Percentiles rank a stretch among this genome's conserved stretches.
These are phyloP conservation scores for Pelobates fuscus DNA, from an alignment of 2,113 vertebrate species.

Conservation along the genomic window DNA sequence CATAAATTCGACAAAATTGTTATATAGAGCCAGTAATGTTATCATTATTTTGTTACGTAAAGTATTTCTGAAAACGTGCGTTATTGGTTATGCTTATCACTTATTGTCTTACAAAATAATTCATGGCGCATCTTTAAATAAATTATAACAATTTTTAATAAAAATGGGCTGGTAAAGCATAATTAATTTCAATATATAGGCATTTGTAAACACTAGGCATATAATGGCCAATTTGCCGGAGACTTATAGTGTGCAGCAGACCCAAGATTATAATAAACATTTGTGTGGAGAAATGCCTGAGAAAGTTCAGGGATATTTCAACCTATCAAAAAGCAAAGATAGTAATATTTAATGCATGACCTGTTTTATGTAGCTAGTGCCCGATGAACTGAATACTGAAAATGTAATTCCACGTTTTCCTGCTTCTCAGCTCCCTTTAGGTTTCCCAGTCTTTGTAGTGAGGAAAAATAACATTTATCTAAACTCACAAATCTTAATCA, in stretches of 20 bases:
- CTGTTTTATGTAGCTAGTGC: slow-evolving; percentile 46
- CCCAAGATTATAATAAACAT: neutral
- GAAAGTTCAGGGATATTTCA: neutral
- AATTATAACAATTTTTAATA: too few species aligned
- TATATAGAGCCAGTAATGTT: too few species aligned
- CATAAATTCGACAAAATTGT: too few species aligned
- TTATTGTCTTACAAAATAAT: too few species aligned
- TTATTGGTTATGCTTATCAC: too few species aligned
- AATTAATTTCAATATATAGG: too few species aligned
- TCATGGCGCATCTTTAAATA: too few species aligned
- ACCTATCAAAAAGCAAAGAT: neutral
- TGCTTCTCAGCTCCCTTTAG: slow-evolving; percentile 19
- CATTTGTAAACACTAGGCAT: too few species aligned
- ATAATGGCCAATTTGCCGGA: neutral
- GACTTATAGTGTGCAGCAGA: neutral
- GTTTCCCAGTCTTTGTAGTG: slow-evolving; percentile 55
- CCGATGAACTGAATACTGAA: slow-evolving; percentile 56
- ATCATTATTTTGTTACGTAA: too few species aligned
- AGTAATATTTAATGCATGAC: slow-evolving; percentile 7
- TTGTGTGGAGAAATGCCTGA: slow-evolving; percentile 4
- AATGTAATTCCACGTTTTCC: slow-evolving; percentile 13
- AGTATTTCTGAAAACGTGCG: too few species aligned
- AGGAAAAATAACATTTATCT: slow-evolving; percentile 58
- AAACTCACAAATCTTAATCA: slow-evolving; percentile 64
- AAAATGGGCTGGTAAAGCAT: too few species aligned